Evolutionary conservation across 2,113 vertebrate genomes (phyloP).

Genomic region (Leptodactylus fuscus): DNA sequence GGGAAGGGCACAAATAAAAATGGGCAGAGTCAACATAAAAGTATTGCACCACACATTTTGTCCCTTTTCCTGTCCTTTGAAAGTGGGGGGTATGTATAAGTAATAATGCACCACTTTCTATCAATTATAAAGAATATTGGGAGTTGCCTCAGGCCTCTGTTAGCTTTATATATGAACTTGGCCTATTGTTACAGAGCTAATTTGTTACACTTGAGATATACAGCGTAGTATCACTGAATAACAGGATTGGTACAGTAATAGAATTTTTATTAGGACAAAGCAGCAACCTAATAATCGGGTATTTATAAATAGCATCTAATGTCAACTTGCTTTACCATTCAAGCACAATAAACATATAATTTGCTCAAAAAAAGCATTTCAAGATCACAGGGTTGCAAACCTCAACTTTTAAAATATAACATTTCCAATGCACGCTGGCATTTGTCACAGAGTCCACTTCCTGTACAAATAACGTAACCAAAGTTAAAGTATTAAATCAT

Average conservation of each 20-base stretch:
- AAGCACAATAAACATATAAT: slow-evolving; percentile 27
- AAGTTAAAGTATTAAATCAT: neutral
- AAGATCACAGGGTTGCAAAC: slow-evolving; percentile 46
- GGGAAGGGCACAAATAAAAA: too few species aligned
- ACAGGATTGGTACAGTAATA: neutral
- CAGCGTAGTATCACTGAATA: neutral
- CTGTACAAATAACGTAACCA: neutral
- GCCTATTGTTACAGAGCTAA: too few species aligned
- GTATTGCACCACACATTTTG: too few species aligned
- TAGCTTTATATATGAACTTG: too few species aligned
- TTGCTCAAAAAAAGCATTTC: neutral
- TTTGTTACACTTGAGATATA: too few species aligned
- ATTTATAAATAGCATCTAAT: slow-evolving; percentile 13
- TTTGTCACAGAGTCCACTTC: slow-evolving; percentile 48
- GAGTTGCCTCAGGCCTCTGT: too few species aligned
- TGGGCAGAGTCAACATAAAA: too few species aligned
- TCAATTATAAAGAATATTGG: too few species aligned
- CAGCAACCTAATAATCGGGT: neutral
- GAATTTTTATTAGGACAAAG: neutral
- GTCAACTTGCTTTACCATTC: slow-evolving; percentile 22
- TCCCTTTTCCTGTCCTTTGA: too few species aligned
- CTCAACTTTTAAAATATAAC: slow-evolving; percentile 4
- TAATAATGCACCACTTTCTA: too few species aligned
- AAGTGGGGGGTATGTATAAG: too few species aligned
- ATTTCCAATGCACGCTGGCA: slow-evolving; percentile 31